Evolutionary conservation across 2,113 vertebrate species (phyloP).

Genomic region (Cottus gobio): DNA sequence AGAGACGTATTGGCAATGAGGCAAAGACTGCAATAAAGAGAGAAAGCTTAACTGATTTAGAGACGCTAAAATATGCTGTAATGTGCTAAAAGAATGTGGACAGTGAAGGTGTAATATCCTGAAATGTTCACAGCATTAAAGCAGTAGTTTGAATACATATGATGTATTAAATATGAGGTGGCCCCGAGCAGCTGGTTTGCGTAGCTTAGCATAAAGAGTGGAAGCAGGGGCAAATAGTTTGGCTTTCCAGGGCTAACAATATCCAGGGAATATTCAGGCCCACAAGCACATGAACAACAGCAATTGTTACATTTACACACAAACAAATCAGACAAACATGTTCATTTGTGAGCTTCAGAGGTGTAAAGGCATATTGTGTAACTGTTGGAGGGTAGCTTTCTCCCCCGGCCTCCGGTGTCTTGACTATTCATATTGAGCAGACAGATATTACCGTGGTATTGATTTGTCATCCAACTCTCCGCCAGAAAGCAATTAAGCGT

Average conservation of each 20-base stretch:
- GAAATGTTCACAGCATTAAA: not conserved
- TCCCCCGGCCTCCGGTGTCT: not conserved
- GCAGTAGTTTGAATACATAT: not conserved
- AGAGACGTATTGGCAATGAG: conserved; percentile 1
- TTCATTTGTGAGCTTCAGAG: not conserved
- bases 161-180: not conserved
- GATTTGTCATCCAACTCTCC: not conserved
- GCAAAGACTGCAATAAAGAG: not conserved
- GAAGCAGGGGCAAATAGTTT: not conserved
- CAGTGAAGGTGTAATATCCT: not conserved
- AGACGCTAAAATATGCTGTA: not conserved
- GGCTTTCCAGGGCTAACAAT: not conserved
- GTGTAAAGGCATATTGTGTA: not conserved
- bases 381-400: not conserved
- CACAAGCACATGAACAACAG: not conserved
- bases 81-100: not conserved
- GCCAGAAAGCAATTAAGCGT: not conserved
- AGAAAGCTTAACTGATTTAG: conserved; percentile 1
- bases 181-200: not conserved
- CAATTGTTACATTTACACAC: not conserved
- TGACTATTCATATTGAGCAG: not conserved
- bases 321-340: not conserved
- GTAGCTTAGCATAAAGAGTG: not conserved
- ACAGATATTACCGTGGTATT: not conserved
- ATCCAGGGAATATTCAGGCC: not conserved